Evolutionary conservation across 2,113 vertebrate species (phyloP), one percentile per base, ranked within the genome.

Genomic region (Microcebus tavaratra): DNA sequence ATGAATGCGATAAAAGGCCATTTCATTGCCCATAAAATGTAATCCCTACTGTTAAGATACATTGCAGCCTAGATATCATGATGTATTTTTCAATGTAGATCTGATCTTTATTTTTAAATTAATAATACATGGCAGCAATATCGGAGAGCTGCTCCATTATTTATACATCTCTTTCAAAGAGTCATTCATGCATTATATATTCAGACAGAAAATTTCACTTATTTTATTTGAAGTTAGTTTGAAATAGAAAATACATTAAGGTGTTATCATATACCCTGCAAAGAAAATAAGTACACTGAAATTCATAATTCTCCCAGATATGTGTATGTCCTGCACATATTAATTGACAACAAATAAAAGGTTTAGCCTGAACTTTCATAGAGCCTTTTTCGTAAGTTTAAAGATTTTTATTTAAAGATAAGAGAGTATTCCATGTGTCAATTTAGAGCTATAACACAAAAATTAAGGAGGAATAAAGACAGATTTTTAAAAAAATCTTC

Each of bases 41-140:
- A 97, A 97, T 94, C 73, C 27, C n/a, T 39, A 81, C 87, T 67
- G 92, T 87, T 93, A 50, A 82, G 88, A 67, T 78, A 92, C 73
- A 90, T 95, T 95, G 92, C 86, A 97, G 95, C 95, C 96, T 96
- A 97, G 88, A 98, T 97, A 92, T 39, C 92, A 95, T 90, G 63
- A 96, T 96, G 21, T 93, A 97, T 97, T 98, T 97, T 97, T 97
- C 80, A 97, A 20, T 94, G 82, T 95, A 98, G 97, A 98, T 97
- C 98, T 97, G 78, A 97, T 98, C 95, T 98, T 98, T 86, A 98
- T 97, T 97, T 98, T 98, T 97, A 98, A 98, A 98, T 99, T 98
- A 98, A 98, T 99, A 98, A 98, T 98, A 98, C 98, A 98, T 98
- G 95, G 76, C 95, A 68, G 70, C 96, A 98, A 94, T 98, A 97